phyloP scores from a whole-genome alignment of 2,113 vertebrate species.

The Eidolon helvum region DNA sequence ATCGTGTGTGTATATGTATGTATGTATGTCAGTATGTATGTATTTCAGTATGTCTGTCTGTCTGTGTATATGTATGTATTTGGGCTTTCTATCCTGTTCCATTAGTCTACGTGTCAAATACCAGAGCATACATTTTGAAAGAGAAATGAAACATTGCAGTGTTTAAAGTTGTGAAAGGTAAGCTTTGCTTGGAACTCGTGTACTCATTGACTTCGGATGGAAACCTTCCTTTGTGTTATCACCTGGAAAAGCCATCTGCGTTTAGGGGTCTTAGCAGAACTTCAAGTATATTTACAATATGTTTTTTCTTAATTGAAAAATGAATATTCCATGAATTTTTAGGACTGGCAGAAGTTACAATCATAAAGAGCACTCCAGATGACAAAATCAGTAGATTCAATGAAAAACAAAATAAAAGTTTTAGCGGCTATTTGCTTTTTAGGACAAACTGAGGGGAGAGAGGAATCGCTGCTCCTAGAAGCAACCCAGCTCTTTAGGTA shows the following conservation, averaged over 20 bases:
- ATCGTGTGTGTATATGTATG: background rate
- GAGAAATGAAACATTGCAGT: background rate
- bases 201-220: background rate
- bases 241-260: background rate
- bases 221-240: background rate
- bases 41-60: background rate
- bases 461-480: too few species aligned
- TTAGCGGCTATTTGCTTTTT: background rate
- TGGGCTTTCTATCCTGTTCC: background rate
- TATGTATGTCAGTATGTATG: background rate
- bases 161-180: background rate
- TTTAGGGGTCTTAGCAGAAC: background rate
- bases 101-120: background rate
- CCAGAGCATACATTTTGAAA: background rate
- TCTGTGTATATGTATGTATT: background rate
- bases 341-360: background rate
- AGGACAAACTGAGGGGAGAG: background rate
- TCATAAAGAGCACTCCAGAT: background rate
- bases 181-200: background rate
- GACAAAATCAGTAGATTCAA: background rate
- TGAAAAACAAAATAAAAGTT: background rate
- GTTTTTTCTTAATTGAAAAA: background rate
- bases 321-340: background rate
- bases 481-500: background rate
- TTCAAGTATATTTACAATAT: background rate